Evolutionary conservation across 2,113 vertebrate genomes (phyloP).

Genomic region (Pedetes capensis): DNA sequence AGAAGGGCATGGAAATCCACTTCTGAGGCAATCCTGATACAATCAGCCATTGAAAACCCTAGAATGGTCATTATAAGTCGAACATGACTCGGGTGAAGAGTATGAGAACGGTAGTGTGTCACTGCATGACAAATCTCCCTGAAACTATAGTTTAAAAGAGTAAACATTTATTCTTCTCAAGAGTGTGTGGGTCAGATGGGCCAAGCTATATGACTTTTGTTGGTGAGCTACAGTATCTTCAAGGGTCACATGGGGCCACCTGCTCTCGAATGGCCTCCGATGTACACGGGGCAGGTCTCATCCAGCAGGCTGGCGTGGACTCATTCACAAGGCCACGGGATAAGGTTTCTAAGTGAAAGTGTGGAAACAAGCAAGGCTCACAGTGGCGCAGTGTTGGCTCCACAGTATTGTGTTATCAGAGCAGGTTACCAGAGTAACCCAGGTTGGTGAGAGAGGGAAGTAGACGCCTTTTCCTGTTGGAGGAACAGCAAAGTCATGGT

Average conservation of each 20-base stretch:
- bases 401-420: accelerated
- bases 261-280: background rate
- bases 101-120: background rate
- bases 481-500: background rate
- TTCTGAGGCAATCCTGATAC: too few relatives aligned
- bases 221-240: background rate
- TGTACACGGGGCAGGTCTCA: accelerated
- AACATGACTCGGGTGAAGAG: background rate
- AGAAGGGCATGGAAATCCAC: too few relatives aligned
- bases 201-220: background rate
- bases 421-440: background rate
- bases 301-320: background rate
- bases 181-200: background rate
- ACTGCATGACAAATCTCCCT: background rate
- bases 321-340: background rate
- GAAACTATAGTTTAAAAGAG: background rate
- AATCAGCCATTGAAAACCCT: too few relatives aligned
- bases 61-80: too few relatives aligned
- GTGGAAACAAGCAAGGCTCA: background rate
- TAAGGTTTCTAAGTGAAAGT: background rate
- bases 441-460: background rate
- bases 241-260: background rate
- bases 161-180: background rate
- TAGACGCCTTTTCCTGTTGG: background rate
- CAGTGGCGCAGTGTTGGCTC: background rate